Conservation (phyloP, 2,113 vertebrate species). For the Xiphias gladius region DNA sequence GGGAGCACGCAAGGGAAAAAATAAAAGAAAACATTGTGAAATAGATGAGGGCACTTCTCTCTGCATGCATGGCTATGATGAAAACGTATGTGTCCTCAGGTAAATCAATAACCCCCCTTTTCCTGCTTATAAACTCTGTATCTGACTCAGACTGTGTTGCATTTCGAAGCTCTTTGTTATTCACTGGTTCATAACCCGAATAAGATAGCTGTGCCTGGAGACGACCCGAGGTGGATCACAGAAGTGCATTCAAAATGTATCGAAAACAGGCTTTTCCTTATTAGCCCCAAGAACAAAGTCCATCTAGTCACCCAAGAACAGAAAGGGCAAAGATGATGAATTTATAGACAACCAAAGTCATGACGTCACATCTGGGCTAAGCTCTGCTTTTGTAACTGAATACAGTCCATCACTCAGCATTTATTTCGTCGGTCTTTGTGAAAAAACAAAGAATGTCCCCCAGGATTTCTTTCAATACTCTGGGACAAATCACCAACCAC, state of each 20-base stretch:
- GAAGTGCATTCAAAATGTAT: slow-evolving; percentile 19
- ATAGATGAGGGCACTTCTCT: slow-evolving; percentile 51
- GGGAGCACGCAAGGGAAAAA: slow-evolving; percentile 38
- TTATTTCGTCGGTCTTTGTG: background rate
- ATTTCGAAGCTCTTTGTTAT: slow-evolving; percentile 54
- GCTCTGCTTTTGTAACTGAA: background rate
- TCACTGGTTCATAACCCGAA: slow-evolving; percentile 50
- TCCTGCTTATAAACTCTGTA: slow-evolving; percentile 37
- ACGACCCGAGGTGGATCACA: slow-evolving; percentile 35
- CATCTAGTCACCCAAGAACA: background rate
- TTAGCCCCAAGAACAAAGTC: slow-evolving; percentile 36
- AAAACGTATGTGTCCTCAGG: slow-evolving; percentile 45
- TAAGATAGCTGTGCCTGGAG: slow-evolving; percentile 18
- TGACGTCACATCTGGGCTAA: too few relatives aligned
- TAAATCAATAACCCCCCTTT: slow-evolving; percentile 58
- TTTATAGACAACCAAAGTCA: background rate
- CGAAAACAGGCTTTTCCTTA: slow-evolving; percentile 30
- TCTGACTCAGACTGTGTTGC: slow-evolving; percentile 36
- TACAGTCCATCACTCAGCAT: background rate
- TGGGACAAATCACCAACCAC: background rate
- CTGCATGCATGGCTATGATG: slow-evolving; percentile 43
- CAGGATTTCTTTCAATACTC: background rate
- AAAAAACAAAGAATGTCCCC: background rate
- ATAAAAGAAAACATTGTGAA: slow-evolving; percentile 35
- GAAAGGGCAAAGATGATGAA: background rate